Base-by-base conservation (phyloP, 2,113 vertebrate genomes). In the Eclectus roratus region DNA sequence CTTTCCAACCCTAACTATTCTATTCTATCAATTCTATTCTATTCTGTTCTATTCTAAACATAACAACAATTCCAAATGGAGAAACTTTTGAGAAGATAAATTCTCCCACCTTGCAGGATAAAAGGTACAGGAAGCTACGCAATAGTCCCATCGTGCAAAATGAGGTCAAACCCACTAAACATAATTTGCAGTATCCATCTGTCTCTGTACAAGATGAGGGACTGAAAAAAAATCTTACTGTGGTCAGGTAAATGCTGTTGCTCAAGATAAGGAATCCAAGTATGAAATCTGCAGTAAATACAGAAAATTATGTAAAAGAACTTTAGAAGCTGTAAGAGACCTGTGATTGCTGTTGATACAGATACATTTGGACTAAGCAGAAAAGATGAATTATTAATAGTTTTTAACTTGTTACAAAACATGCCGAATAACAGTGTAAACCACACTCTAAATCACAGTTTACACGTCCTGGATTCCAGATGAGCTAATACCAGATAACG, bases 401-500 rank as follows among this genome's bases (percentile, higher is more conserved):
- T 79, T 93, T 80, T 94, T 61, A 80, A 66, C 61, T 93, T 82
- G 72, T 84, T 91, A 94, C 63, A 94, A 94, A 94, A 94, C 53
- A 74, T 65, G 69, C 19, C 53, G 76, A 91, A 80, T 56, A 93
- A 50, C 84, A 84, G 53, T 53, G 60, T 88, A 92, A 83, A 96
- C 53, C 39, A 70, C 76, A 76, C 70, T 89, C 52, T 52, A 95
- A 91, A 95, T 72, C 49, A 83, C 63, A 84, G 46, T 89, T 92
- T 85, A 55, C n/a, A 89, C 46, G 64, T 46, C 60, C 79, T 82
- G 91, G 88, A 96, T 95, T 96, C 88, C 52, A 35, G 90, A 96
- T 94, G 94, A 94, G 66, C 89, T 93, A 96, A 95, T 73, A 91
- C 43, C 46, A 93, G 92, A 89, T 92, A 96, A 92, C 41, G 3